A percentile compares a stretch with the other conserved stretches of the same genome.
Evolutionary conservation across 2,797 vertebrate genomes (phyloP).

Genomic region (Acanthiza pusilla): DNA sequence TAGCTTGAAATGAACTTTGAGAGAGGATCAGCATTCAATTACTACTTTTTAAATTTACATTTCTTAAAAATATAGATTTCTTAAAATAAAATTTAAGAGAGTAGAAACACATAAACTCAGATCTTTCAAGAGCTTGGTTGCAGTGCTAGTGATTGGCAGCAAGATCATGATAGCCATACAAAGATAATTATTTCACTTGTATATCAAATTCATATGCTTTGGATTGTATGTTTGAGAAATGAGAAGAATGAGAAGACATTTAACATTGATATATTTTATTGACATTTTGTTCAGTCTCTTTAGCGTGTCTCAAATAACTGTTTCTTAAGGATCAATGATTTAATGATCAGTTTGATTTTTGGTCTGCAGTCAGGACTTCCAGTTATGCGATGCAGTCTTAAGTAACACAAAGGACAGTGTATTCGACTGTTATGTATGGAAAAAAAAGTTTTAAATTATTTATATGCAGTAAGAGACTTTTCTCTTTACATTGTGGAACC

Average conservation of each 20-base stretch:
- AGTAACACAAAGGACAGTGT: not conserved
- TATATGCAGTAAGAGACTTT: not conserved
- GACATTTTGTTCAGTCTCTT: not conserved
- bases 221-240: not conserved
- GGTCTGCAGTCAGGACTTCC: not conserved
- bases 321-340: not conserved
- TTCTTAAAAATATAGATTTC: not conserved
- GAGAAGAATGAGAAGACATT: not conserved
- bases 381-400: not conserved
- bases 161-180: not conserved
- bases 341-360: not conserved
- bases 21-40: not conserved
- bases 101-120: not conserved
- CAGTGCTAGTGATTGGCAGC: not conserved
- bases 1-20: not conserved
- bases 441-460: not conserved
- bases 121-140: not conserved
- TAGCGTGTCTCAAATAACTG: not conserved
- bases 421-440: not conserved
- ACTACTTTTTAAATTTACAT: not conserved
- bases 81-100: not conserved
- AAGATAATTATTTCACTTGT: not conserved
- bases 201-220: not conserved
- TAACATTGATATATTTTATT: not conserved
- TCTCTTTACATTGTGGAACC: not conserved